Percentiles rank a stretch among this genome's conserved stretches.
Evolutionary conservation across 2,797 vertebrate species (phyloP).

Genomic region (Hyperoplus immaculatus): DNA sequence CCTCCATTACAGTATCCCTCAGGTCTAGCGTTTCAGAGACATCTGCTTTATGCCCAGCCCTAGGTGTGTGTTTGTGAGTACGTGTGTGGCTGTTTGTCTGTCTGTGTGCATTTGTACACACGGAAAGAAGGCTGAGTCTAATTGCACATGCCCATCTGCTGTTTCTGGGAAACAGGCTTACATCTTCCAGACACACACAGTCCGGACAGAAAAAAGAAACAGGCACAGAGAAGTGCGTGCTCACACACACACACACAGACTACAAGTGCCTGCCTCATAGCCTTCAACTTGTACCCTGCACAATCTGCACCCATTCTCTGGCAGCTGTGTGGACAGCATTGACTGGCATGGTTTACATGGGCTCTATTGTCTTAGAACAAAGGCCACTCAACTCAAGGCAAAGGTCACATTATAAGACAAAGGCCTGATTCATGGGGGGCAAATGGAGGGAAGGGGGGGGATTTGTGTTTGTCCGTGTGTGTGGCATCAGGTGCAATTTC

Average conservation of each 20-base stretch:
- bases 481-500: slow-evolving; percentile 15
- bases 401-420: slow-evolving; percentile 80
- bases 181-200: slow-evolving; percentile 63
- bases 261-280: slow-evolving; percentile 67
- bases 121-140: slow-evolving; percentile 71
- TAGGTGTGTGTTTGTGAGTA: slow-evolving; percentile 35
- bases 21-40: slow-evolving; percentile 73
- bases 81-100: slow-evolving; percentile 39
- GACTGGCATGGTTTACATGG: slow-evolving; percentile 79
- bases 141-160: slow-evolving; percentile 80
- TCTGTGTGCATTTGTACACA: slow-evolving; percentile 51
- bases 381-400: slow-evolving; percentile 70
- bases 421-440: slow-evolving; percentile 53
- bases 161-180: slow-evolving; percentile 73
- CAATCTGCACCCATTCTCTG: slow-evolving; percentile 66
- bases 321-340: slow-evolving; percentile 74
- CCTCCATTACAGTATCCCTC: slow-evolving; percentile 63
- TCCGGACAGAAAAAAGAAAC: slow-evolving; percentile 47
- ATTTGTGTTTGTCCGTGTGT: background rate
- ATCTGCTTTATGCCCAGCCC: slow-evolving; percentile 68
- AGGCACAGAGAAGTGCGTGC: slow-evolving; percentile 23
- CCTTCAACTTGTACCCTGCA: slow-evolving; percentile 72
- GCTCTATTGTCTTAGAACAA: slow-evolving; percentile 79
- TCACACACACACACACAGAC: slow-evolving; percentile 33
- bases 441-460: slow-evolving; percentile 12